Conservation (phyloP, 2,797 vertebrate genomes). For the Podargus strigoides region DNA sequence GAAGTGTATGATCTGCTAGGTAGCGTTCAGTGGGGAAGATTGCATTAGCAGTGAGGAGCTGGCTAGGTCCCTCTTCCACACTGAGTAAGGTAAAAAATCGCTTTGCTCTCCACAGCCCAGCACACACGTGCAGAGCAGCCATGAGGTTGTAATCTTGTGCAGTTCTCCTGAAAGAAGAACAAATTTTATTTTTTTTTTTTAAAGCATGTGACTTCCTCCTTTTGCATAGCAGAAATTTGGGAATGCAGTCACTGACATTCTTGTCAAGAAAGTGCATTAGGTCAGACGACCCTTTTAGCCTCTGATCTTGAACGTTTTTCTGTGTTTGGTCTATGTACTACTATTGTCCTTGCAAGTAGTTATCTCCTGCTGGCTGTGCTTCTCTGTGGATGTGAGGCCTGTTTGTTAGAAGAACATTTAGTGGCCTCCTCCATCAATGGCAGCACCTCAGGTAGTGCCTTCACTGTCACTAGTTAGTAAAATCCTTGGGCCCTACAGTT, state of each 20-base stretch:
- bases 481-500: background rate
- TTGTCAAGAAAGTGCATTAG: background rate
- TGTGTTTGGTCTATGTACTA: background rate
- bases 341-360: background rate
- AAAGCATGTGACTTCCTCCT: background rate
- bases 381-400: background rate
- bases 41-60: background rate
- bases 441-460: background rate
- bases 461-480: background rate
- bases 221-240: background rate
- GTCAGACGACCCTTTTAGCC: background rate
- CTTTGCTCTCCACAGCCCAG: background rate
- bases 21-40: background rate
- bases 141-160: background rate
- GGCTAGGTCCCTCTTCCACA: background rate
- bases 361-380: background rate
- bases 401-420: background rate
- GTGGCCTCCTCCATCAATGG: background rate
- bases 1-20: background rate
- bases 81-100: background rate
- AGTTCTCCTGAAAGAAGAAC: background rate
- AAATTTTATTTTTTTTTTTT: background rate
- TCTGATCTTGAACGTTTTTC: background rate
- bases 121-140: background rate
- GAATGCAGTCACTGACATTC: background rate